Conservation (phyloP, 2,113 vertebrate species). For the Sisor rabdophorus region DNA sequence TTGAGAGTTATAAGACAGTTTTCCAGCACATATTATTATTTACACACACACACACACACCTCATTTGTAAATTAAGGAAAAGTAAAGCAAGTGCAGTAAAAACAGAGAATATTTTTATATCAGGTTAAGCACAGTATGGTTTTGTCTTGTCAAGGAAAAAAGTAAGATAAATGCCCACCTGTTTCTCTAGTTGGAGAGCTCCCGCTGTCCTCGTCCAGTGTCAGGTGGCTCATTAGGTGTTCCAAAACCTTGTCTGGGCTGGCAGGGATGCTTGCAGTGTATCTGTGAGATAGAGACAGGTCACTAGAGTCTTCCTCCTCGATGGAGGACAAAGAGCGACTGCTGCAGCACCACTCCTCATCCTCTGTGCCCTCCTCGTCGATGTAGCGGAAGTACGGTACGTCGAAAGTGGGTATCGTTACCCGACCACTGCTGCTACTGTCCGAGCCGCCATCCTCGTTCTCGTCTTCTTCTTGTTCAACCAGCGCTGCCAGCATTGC, state of each 20-base stretch:
- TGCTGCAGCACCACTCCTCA: conserved; percentile 83
- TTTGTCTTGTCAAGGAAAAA: background rate
- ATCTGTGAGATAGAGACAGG: conserved; percentile 91
- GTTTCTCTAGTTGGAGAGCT: conserved; percentile 77
- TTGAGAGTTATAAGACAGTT: background rate
- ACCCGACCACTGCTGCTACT: conserved; percentile 64
- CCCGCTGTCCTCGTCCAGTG: conserved; percentile 74
- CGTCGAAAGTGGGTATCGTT: conserved; percentile 89
- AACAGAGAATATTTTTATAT: background rate
- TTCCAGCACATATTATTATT: background rate
- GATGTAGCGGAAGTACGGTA: conserved; percentile 97
- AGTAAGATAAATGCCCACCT: conserved; percentile 68
- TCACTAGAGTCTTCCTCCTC: conserved; percentile 81
- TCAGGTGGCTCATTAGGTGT: conserved; percentile 85
- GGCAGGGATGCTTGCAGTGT: conserved; percentile 81
- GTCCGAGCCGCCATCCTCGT: conserved; percentile 56
- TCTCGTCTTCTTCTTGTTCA: conserved; percentile 73
- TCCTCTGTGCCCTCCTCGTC: conserved; percentile 85
- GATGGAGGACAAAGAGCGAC: conserved; percentile 88
- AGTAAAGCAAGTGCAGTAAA: background rate
- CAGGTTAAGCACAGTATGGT: background rate
- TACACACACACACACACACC: background rate
- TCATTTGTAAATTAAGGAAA: conserved; percentile 19
- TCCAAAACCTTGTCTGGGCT: conserved; percentile 94
- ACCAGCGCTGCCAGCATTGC: conserved; percentile 72